Base-by-base conservation (phyloP, 2,797 vertebrate genomes). In the Miichthys miiuy region DNA sequence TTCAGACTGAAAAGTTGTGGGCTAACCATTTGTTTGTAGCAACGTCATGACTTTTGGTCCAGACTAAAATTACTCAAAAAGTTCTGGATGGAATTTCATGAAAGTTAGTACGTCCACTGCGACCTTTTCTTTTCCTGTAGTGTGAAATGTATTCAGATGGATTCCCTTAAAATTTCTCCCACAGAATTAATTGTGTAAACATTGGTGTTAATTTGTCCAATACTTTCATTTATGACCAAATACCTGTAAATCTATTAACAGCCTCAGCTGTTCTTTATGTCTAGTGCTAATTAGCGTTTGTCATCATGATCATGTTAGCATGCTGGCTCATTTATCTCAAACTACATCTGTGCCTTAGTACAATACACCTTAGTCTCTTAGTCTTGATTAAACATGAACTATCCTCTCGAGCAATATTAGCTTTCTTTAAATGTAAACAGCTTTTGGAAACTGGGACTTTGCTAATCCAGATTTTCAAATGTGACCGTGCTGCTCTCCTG, bases 331-430 rank as follows among this genome's bases (percentile, higher is more conserved):
- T 42, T 64, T 8, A 50, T 30, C 44, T 67, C 12, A 42, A 50
- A 42, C 30, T 38, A 51, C 2, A 5, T 11, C 21, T 3, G n/a
- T 1, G 6, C 47, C 44, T 2, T 23, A 14, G 50, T 52, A 16
- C 34, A 38, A 38, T 38, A 38, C 34, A 38, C 34, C 8, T 9
- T 16, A 58, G 27, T 48, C 0, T n/a, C 30, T 56, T 14, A n/a
- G 48, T 67, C 47, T 50, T 62, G 30, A 68, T 68, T 42, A 68
- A 63, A 75, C 54, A 54, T 10, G 25, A 46, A n/a, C 23, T 34
- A 42, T 72, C 34, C 25, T 63, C 25, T 44, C 3, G 50, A 44
- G 50, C 38, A 14, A 30, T 60, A 44, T 27, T 54, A 17, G 16
- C 18, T 77, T 34, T 65, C 3, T 50, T 25, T 11, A 17, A 64